These are phyloP conservation scores for Polydrusus cervinus DNA, from an alignment of 2,888 invertebrate species.

Conservation along the genomic window DNA sequence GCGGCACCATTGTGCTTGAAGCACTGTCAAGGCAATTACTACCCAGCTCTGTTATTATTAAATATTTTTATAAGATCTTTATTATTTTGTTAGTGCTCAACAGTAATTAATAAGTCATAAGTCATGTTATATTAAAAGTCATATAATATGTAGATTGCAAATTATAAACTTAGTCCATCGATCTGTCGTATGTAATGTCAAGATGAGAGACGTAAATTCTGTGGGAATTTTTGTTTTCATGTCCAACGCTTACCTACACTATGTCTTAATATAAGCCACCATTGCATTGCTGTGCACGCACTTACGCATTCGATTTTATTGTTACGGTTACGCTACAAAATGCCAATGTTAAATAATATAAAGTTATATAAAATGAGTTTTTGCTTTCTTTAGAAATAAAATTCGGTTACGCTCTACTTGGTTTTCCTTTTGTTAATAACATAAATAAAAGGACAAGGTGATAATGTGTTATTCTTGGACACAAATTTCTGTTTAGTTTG, in stretches of 20 bases:
- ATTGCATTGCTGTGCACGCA: not conserved
- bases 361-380: conserved; percentile 6
- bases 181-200: not conserved
- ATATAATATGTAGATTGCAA: not conserved
- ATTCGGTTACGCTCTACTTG: conserved; percentile 9
- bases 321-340: not conserved
- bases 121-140: too few species aligned
- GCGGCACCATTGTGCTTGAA: too few species aligned
- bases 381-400: conserved; percentile 10
- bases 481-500: too few species aligned
- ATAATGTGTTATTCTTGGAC: too few species aligned
- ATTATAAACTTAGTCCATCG: too few species aligned
- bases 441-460: not conserved
- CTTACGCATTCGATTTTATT: not conserved
- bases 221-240: not conserved
- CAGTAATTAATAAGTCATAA: too few species aligned
- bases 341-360: conserved; percentile 18
- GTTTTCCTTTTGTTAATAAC: not conserved
- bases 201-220: not conserved
- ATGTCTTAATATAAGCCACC: not conserved
- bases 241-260: not conserved
- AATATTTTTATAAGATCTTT: too few species aligned
- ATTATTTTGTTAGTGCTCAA: too few species aligned
- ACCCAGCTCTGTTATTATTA: too few species aligned
- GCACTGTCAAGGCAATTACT: too few species aligned